These are phyloP conservation scores for Leptodactylus fuscus DNA, from an alignment of 2,113 vertebrate genomes.

Conservation along the genomic window DNA sequence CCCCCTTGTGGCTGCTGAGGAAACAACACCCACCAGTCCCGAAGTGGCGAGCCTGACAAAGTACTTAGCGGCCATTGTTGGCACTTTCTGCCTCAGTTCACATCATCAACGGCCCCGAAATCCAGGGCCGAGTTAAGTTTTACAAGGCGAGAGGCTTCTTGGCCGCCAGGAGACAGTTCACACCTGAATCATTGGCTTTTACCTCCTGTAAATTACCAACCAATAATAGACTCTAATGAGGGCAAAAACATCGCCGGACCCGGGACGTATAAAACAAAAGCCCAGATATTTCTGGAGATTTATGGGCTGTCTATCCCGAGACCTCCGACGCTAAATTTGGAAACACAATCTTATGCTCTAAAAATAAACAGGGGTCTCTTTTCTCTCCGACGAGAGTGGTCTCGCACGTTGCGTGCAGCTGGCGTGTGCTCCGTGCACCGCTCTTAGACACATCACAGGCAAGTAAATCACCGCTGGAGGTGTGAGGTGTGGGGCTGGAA, in stretches of 20 bases:
- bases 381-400: slow-evolving; percentile 5
- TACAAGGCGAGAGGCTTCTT: slow-evolving; percentile 11
- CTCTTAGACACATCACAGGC: not conserved
- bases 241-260: not conserved
- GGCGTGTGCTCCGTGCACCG: not conserved
- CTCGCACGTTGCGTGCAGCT: not conserved
- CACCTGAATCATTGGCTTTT: not conserved
- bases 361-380: too few species aligned
- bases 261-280: not conserved
- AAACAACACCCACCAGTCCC: not conserved
- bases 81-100: not conserved
- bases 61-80: not conserved
- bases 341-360: not conserved
- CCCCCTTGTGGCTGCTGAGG: not conserved
- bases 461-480: slow-evolving; percentile 41
- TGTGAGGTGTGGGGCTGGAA: too few species aligned
- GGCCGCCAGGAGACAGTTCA: not conserved
- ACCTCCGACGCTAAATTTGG: slow-evolving; percentile 33
- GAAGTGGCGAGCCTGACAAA: not conserved
- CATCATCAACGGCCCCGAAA: not conserved
- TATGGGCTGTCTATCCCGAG: not conserved
- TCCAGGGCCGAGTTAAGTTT: not conserved
- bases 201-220: not conserved
- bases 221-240: slow-evolving; percentile 9
- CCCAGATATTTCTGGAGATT: slow-evolving; percentile 7